Base-by-base conservation (phyloP, 2,888 invertebrate genomes). In the Rotaria sp. region DNA sequence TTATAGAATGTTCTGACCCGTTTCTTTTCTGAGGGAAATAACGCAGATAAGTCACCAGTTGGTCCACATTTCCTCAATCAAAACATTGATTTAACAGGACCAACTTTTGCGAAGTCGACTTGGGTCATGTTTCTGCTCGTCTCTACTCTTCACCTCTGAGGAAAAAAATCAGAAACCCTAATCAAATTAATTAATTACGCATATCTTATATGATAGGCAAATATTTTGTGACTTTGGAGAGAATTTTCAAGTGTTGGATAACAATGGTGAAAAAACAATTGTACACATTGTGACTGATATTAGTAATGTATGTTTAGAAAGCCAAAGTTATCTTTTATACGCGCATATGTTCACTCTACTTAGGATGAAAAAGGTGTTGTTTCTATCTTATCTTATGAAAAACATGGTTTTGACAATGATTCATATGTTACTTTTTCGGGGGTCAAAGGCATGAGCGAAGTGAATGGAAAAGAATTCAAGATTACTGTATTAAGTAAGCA, bases 161-260 rank as follows among this genome's bases (percentile, higher is more conserved):
- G n/a, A n/a, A n/a, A n/a, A n/a, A n/a, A n/a, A n/a, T n/a, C n/a
- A n/a, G n/a, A n/a, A n/a, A n/a, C n/a, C n/a, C n/a, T n/a, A n/a
- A n/a, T n/a, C n/a, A n/a, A n/a, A n/a, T n/a, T n/a, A n/a, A n/a
- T n/a, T n/a, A n/a, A n/a, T n/a, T n/a, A n/a, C n/a, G n/a, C n/a
- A n/a, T n/a, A n/a, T 55, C 4, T 2, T 3, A 41, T 41, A 41
- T 55, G 4, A 8, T 10, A 55, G 55, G 18, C 94, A 96, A 91
- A 94, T 99, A 48, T 99, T 99, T 92, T 97, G 97, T 92, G 99
- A 99, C 92, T 97, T 99, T 92, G 98, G 99, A 0, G 93, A 94
- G 0, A 93, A 94, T 85, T 98, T 98, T 90, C 94, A 94, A 24
- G 95, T 98, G 11, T 93, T 94, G 86, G 99, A 99, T 92, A 93